These are phyloP conservation scores for Cirrhinus mrigala DNA, from an alignment of 2,797 vertebrate species.

Conservation along the genomic window DNA sequence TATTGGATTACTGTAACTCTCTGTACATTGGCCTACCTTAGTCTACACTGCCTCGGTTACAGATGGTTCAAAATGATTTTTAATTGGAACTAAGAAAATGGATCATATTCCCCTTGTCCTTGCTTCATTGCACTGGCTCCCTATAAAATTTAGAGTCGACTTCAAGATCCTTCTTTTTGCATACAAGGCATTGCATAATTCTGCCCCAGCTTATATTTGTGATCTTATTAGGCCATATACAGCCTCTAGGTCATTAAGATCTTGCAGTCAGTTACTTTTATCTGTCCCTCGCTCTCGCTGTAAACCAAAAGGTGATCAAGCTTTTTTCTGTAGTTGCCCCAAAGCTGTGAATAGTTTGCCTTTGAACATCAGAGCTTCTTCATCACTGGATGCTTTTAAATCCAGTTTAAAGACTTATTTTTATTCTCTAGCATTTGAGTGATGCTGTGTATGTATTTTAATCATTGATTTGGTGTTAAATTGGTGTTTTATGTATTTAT, in stretches of 20 bases:
- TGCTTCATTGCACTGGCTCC: too few species aligned
- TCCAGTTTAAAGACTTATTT: background rate
- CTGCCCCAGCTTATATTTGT: background rate
- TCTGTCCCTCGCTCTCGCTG: background rate
- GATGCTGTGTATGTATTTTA: background rate
- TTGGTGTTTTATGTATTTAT: background rate
- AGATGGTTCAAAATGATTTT: too few species aligned
- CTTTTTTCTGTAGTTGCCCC: background rate
- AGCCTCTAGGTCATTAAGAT: background rate
- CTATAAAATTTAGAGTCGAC: background rate
- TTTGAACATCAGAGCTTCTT: too few species aligned
- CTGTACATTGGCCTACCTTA: background rate
- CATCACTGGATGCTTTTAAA: background rate
- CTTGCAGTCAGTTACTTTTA: background rate
- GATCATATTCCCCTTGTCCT: too few species aligned
- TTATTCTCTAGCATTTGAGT: background rate
- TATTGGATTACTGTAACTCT: background rate
- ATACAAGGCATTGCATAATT: background rate
- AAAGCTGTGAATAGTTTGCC: too few species aligned
- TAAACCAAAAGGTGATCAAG: background rate
- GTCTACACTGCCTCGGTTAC: background rate
- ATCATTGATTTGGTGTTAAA: background rate
- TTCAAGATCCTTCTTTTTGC: background rate
- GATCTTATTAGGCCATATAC: background rate
- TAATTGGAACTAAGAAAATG: too few species aligned